A percentile compares a stretch with the other conserved stretches of the same genome.
phyloP scores from a whole-genome alignment of 2,113 vertebrate species.

The Cheirogaleus medius region DNA sequence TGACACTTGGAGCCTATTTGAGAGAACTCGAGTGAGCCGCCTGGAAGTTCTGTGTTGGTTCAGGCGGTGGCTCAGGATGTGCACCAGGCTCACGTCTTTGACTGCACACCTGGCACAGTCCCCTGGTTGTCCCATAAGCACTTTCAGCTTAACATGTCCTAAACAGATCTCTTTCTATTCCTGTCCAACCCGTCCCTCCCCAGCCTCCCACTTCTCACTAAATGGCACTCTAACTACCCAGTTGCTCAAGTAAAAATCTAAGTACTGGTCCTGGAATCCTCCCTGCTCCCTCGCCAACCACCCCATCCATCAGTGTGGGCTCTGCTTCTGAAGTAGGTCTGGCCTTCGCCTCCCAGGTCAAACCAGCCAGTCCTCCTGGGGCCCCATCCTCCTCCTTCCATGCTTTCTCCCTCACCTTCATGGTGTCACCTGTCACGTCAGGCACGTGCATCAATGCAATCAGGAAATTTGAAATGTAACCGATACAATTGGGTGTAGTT shows the following conservation, averaged over 20 bases:
- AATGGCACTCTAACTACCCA: not conserved
- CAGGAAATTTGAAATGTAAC: not conserved
- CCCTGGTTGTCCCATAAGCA: not conserved
- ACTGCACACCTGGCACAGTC: not conserved
- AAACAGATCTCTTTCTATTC: not conserved
- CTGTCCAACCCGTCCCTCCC: not conserved
- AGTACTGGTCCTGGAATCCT: not conserved
- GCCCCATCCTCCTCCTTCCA: not conserved
- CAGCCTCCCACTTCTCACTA: not conserved
- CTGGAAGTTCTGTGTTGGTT: not conserved
- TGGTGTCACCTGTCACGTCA: not conserved
- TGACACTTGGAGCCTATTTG: not conserved
- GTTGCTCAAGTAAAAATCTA: not conserved
- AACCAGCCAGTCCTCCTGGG: not conserved
- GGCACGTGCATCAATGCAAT: fast-evolving
- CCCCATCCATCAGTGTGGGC: too few relatives aligned
- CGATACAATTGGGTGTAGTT: not conserved
- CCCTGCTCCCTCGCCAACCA: not conserved
- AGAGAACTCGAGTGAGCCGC: not conserved
- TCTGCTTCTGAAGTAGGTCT: not conserved
- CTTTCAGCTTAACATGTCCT: not conserved
- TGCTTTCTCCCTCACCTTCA: not conserved
- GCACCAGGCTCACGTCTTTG: not conserved
- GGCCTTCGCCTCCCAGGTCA: not conserved
- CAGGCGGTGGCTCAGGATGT: not conserved